Percentiles rank a stretch among this genome's conserved stretches.
Evolutionary conservation across 2,113 vertebrate species (phyloP).

Genomic region (Boulengeromyrus knoepffleri): DNA sequence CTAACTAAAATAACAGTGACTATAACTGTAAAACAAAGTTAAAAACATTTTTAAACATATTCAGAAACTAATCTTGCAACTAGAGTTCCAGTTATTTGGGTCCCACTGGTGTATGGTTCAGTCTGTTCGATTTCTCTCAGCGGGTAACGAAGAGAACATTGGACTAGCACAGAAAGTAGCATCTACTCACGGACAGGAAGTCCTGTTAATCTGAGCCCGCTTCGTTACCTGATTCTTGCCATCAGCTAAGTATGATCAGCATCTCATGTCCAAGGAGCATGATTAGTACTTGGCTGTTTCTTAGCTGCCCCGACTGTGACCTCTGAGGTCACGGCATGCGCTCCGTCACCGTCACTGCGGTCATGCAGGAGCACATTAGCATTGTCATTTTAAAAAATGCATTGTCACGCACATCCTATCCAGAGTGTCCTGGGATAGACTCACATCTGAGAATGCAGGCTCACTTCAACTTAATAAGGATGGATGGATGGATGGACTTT

Average conservation of each 20-base stretch:
- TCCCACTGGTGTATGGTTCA: not conserved
- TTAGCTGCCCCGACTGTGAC: not conserved
- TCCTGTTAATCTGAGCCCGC: not conserved
- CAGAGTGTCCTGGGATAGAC: not conserved
- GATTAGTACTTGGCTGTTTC: not conserved
- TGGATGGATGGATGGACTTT: not conserved
- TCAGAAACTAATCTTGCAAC: not conserved
- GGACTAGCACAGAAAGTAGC: not conserved
- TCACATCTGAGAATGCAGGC: not conserved
- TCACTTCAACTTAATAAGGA: not conserved
- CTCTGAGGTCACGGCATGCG: not conserved
- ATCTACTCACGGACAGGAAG: not conserved
- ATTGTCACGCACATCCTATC: not conserved
- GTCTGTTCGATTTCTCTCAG: not conserved
- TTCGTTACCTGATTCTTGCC: not conserved
- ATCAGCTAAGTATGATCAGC: not conserved
- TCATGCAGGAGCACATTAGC: not conserved
- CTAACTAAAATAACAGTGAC: not conserved
- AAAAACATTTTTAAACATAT: not conserved
- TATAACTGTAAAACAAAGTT: not conserved
- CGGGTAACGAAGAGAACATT: not conserved
- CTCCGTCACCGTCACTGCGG: not conserved
- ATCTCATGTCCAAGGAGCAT: not conserved
- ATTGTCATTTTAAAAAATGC: not conserved
- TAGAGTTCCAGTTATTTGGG: not conserved